Evolutionary conservation across 2,888 invertebrate genomes (phyloP).

Genomic region (Caenorhabditis sp.): DNA sequence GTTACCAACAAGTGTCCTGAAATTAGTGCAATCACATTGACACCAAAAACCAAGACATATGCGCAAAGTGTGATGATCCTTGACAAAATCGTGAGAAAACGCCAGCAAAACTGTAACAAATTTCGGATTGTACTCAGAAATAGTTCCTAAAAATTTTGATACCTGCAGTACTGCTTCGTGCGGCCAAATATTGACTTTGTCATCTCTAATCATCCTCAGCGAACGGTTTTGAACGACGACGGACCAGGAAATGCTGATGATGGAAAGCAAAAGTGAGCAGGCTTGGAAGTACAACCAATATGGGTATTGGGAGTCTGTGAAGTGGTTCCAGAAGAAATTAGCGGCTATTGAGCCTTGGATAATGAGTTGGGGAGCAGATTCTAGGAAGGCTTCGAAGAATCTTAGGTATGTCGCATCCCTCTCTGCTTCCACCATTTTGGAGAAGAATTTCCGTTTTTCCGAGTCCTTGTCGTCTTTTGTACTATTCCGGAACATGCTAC

Average conservation of each 20-base stretch:
- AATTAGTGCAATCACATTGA: slow-evolving; percentile 44
- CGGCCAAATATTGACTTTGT: slow-evolving; percentile 76
- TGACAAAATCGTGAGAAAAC: slow-evolving; percentile 70
- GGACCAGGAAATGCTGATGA: slow-evolving; percentile 75
- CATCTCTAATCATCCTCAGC: slow-evolving; percentile 70
- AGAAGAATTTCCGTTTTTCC: slow-evolving; percentile 31
- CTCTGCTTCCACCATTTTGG: slow-evolving; percentile 74
- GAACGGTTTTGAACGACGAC: slow-evolving; percentile 76
- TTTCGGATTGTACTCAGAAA: neutral
- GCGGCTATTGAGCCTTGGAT: slow-evolving; percentile 73
- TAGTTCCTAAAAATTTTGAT: too few relatives aligned
- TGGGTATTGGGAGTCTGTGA: slow-evolving; percentile 26
- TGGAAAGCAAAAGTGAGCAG: slow-evolving; percentile 68
- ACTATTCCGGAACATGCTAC: slow-evolving; percentile 40
- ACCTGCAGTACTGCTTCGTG: slow-evolving; percentile 75
- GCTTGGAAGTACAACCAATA: slow-evolving; percentile 67
- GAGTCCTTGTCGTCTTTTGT: slow-evolving; percentile 1
- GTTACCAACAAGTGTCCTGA: slow-evolving; percentile 61
- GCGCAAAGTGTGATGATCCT: slow-evolving; percentile 65
- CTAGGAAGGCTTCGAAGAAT: slow-evolving; percentile 74
- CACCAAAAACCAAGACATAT: slow-evolving; percentile 42
- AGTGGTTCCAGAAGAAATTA: slow-evolving; percentile 49
- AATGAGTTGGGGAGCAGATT: slow-evolving; percentile 76
- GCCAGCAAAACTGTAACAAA: slow-evolving; percentile 76
- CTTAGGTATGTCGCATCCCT: slow-evolving; percentile 75